Base-by-base conservation (phyloP, 1,140 invertebrate genomes). In the Trichoplusia ni region DNA sequence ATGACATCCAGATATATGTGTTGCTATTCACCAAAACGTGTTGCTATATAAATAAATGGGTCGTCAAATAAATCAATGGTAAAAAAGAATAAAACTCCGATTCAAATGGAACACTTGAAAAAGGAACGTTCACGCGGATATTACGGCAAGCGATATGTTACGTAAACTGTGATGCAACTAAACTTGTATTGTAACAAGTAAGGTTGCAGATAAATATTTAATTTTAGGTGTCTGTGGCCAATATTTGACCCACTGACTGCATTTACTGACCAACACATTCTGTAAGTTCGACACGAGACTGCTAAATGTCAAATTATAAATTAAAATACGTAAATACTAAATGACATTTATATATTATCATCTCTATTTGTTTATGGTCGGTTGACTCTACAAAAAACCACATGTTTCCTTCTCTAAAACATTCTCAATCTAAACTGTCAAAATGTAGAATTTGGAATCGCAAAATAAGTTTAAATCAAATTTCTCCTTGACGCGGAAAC, bases 131-230 rank as follows among this genome's bases (percentile, higher is more conserved):
- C 25, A 62, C 53, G 53, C 68, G 64, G 66, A 67, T 64, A 31
- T 72, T 73, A 73, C 61, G 33, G 11, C 44, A 42, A 42, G 54
- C 68, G 67, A 71, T 42, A 70, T 56, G 64, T 82, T 82, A 84
- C 79, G 75, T 73, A 84, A 84, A 18, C 19, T 75, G 35, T 70
- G 79, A 85, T 82, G 81, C 73, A 85, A 83, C 71, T 73, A 75
- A 73, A 73, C 72, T 80, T 73, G 73, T 69, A 71, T 71, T 71
- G 76, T 71, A 72, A 65, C 66, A 59, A 59, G 61, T 75, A 79
- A 78, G 69, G 76, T 77, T 74, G 67, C 44, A 71, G 73, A 74
- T 81, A 76, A 74, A 74, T 70, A 79, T 81, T 69, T 77, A 78
- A 76, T 71, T 66, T 66, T 60, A 60, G 37, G 33, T 53, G 59